Conservation (phyloP, 2,888 invertebrate species). For the Watsonalla cultraria region DNA sequence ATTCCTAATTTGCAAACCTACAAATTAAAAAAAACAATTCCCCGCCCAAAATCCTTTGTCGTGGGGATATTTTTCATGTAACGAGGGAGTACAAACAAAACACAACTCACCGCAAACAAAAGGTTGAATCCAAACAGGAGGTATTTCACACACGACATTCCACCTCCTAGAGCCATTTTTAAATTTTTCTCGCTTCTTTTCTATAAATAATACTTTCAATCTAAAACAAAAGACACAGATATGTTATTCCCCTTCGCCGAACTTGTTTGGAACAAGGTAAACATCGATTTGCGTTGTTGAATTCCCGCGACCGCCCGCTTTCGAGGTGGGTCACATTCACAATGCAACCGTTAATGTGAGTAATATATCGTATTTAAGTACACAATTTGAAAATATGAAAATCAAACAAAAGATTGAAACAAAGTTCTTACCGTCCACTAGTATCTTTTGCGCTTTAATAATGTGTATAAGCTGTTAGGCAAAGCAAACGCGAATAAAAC, state of each 20-base stretch:
- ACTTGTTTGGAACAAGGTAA: conserved; percentile 26
- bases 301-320: conserved; percentile 12
- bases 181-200: conserved; percentile 42
- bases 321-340: conserved; percentile 7
- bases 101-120: conserved; percentile 88
- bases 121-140: conserved; percentile 92
- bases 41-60: no score
- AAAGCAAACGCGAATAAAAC: no score
- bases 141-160: conserved; percentile 93
- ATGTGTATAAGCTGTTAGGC: conserved; percentile 8
- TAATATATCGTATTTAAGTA: not conserved
- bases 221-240: conserved; percentile 56
- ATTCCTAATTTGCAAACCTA: no score
- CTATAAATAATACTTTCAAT: conserved; percentile 36
- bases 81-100: conserved; percentile 20
- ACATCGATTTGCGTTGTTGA: conserved; percentile 51
- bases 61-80: no score
- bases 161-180: conserved; percentile 86
- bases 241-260: conserved; percentile 31
- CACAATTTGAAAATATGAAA: not conserved
- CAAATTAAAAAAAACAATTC: no score
- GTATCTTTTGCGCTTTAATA: conserved; percentile 14
- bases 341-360: not conserved
- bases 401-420: conserved; percentile 2
- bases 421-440: conserved; percentile 31